Evolutionary conservation across 1,140 invertebrate genomes (phyloP).

Genomic region (Drosophila takahashii): DNA sequence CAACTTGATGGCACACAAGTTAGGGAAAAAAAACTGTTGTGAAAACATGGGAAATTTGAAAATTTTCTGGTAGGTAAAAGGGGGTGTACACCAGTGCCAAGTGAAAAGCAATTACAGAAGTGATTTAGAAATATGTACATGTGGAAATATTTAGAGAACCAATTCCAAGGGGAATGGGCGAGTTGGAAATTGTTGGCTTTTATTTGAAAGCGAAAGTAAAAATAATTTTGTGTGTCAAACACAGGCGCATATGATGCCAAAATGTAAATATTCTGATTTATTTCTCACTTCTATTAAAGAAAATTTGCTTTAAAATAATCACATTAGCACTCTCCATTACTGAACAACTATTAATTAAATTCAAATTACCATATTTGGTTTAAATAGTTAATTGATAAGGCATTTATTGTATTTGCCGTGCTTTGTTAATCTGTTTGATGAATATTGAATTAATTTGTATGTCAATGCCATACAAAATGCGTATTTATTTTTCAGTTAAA

Average conservation of each 20-base stretch:
- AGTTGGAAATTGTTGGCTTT: background rate
- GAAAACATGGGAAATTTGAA: constrained; percentile 33
- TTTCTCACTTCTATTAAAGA: background rate
- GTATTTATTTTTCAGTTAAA: constrained; percentile 24
- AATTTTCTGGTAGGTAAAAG: constrained; percentile 7
- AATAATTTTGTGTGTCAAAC: constrained; percentile 3
- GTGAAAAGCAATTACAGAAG: constrained; percentile 55
- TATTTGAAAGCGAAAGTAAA: background rate
- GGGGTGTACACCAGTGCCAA: constrained; percentile 14
- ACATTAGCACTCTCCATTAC: background rate
- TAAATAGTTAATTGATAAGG: constrained; percentile 8
- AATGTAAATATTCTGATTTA: background rate
- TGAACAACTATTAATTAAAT: constrained; percentile 1
- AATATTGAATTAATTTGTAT: constrained; percentile 15
- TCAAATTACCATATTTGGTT: background rate
- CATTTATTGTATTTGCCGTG: constrained; percentile 5
- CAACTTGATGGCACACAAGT: constrained; percentile 36
- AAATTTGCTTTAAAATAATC: background rate
- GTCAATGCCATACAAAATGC: background rate
- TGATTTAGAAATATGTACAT: constrained; percentile 39
- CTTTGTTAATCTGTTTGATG: constrained; percentile 6
- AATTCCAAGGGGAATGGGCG: background rate
- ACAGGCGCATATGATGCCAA: constrained; percentile 2
- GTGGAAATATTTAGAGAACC: constrained; percentile 33
- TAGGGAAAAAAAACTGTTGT: constrained; percentile 24